Evolutionary conservation across 2,888 invertebrate genomes (phyloP).

Genomic region (Cyclophora albipunctata): DNA sequence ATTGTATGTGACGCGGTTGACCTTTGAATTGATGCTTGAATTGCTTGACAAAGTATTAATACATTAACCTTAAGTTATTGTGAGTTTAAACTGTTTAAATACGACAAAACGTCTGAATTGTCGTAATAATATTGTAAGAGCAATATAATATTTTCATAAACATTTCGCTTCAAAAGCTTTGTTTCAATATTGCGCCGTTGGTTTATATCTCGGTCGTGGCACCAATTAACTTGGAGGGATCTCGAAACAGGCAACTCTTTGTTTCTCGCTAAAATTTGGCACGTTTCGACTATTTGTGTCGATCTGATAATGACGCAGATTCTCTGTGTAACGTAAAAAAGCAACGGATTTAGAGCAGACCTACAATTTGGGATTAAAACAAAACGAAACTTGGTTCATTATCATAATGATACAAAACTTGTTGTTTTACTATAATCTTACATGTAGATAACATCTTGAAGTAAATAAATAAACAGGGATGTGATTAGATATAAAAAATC

Average conservation of each 20-base stretch:
- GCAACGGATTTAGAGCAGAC: not conserved
- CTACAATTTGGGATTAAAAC: not conserved
- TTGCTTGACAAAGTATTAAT: no score
- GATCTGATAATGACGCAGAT: constrained; percentile 38
- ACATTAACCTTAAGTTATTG: no score
- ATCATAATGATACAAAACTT: not conserved
- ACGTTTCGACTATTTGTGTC: constrained; percentile 49
- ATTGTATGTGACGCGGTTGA: constrained; percentile 12
- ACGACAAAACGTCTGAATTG: not conserved
- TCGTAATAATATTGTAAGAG: not conserved
- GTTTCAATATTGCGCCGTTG: constrained; percentile 30
- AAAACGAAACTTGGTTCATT: not conserved
- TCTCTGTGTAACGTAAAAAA: constrained; percentile 8
- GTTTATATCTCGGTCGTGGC: constrained; percentile 36
- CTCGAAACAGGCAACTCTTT: constrained; percentile 46
- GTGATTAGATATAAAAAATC: no score
- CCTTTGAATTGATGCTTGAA: constrained; percentile 5
- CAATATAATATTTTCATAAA: constrained; percentile 4
- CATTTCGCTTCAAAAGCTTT: constrained; percentile 20
- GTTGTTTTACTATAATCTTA: no score
- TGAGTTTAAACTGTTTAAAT: no score
- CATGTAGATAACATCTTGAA: no score
- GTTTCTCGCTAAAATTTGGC: constrained; percentile 53
- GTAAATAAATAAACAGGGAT: no score
- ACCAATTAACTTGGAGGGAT: constrained; percentile 48